These are phyloP conservation scores for Cephus sareptanus DNA, from an alignment of 2,888 invertebrate species.

Conservation along the genomic window DNA sequence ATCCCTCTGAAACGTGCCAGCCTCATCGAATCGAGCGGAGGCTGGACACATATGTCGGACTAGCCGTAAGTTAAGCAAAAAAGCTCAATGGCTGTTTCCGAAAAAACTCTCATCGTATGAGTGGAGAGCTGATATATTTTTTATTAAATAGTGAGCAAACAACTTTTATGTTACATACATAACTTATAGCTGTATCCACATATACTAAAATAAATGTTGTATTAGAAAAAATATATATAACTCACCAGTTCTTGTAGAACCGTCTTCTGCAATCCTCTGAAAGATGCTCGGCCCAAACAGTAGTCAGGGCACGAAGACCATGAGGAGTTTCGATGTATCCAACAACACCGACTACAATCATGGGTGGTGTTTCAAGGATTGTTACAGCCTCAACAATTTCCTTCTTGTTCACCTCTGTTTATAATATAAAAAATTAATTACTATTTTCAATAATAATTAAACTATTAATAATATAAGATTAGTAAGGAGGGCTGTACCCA, in stretches of 20 bases:
- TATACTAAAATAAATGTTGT: slow-evolving; percentile 5
- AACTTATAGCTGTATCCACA: slow-evolving; percentile 9
- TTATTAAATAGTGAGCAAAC: slow-evolving; percentile 13
- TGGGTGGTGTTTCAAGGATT: slow-evolving; percentile 97
- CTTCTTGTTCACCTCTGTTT: slow-evolving; percentile 97
- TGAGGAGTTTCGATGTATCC: slow-evolving; percentile 99
- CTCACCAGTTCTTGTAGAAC: slow-evolving; percentile 99
- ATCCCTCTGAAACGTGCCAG: slow-evolving; percentile 50
- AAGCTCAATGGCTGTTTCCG: slow-evolving; percentile 51
- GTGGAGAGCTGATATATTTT: slow-evolving; percentile 59
- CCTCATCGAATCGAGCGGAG: slow-evolving; percentile 64
- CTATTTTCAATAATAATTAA: neutral
- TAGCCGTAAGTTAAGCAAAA: slow-evolving; percentile 35
- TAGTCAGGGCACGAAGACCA: slow-evolving; percentile 93
- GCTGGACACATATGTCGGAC: slow-evolving; percentile 53
- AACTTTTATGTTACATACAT: slow-evolving; percentile 25
- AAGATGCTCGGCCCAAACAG: slow-evolving; percentile 99
- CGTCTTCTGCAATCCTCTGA: slow-evolving; percentile 98
- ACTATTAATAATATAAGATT: slow-evolving; percentile 3
- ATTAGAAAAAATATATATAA: neutral
- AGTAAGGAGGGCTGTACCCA: slow-evolving; percentile 68
- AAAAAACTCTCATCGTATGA: slow-evolving; percentile 60
- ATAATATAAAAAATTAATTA: slow-evolving; percentile 22
- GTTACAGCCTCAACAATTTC: slow-evolving; percentile 99
- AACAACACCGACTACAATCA: slow-evolving; percentile 97